Evolutionary conservation across 2,113 vertebrate genomes (phyloP).

Genomic region (Uria lomvia): DNA sequence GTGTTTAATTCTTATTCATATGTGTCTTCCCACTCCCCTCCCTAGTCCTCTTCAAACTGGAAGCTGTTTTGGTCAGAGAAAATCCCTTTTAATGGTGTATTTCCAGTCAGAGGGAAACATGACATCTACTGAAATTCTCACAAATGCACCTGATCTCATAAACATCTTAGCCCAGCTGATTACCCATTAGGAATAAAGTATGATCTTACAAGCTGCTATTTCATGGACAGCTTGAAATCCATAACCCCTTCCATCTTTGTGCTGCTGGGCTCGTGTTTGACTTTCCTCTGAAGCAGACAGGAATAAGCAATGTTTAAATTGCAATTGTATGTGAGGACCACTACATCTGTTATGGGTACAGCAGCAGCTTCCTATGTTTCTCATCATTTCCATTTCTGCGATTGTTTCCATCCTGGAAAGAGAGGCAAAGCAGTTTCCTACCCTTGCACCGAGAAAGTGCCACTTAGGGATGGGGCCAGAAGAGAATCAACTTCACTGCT

Average conservation of each 20-base stretch:
- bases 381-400: not conserved
- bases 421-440: not conserved
- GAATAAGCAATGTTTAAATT: not conserved
- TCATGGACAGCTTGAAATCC: not conserved
- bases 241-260: not conserved
- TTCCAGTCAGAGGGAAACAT: not conserved
- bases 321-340: not conserved
- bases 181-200: not conserved
- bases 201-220: accelerated
- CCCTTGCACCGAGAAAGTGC: not conserved
- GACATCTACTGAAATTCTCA: not conserved
- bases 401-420: not conserved
- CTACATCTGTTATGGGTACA: not conserved
- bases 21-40: accelerated
- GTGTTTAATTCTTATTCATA: not conserved
- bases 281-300: not conserved
- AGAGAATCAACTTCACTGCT: not conserved
- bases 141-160: not conserved
- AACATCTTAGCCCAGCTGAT: not conserved
- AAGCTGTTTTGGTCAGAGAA: not conserved
- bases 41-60: not conserved
- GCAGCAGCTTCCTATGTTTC: not conserved
- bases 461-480: not conserved
- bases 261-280: not conserved
- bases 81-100: not conserved